Conservation (phyloP, 53 echinoderm and acorn worm genomes). For the Echinarachnius parma region DNA sequence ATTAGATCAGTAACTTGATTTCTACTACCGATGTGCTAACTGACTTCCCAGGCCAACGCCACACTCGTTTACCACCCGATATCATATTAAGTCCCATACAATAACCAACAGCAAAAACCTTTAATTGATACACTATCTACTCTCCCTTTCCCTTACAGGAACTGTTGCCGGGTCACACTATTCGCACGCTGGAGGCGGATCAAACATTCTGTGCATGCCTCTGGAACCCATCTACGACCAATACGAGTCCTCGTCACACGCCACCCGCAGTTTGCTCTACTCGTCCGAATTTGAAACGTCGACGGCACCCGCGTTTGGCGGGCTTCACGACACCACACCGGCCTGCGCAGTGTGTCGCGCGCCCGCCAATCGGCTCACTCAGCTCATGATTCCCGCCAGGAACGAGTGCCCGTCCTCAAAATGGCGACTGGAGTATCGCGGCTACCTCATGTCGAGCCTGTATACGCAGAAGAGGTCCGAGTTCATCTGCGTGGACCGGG, state of each 20-base stretch:
- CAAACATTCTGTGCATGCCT: conserved; percentile 35
- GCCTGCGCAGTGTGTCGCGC: conserved; percentile 56
- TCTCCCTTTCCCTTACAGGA: too few relatives aligned
- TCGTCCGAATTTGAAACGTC: conserved; percentile 30
- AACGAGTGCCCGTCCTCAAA: conserved; percentile 47
- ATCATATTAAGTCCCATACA: too few relatives aligned
- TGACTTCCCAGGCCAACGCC: too few relatives aligned
- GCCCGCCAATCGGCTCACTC: conserved; percentile 4
- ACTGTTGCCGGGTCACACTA: conserved; percentile 21
- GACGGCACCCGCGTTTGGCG: background rate
- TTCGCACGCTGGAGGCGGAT: conserved; percentile 24
- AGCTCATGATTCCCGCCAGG: conserved; percentile 53
- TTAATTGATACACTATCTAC: too few relatives aligned
- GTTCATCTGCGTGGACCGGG: conserved; percentile 32
- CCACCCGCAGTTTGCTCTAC: conserved; percentile 15
- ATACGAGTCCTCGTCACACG: conserved; percentile 3
- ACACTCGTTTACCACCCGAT: too few relatives aligned
- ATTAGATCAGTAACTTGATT: too few relatives aligned
- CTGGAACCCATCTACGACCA: conserved; percentile 35
- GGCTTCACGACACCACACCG: conserved; percentile 30
- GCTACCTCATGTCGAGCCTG: conserved; percentile 36
- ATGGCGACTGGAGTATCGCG: conserved; percentile 58
- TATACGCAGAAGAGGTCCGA: conserved; percentile 9
- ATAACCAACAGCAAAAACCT: too few relatives aligned
- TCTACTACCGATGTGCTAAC: background rate